Conservation (phyloP, 2,888 invertebrate species). For the Stomorhina lunata region DNA sequence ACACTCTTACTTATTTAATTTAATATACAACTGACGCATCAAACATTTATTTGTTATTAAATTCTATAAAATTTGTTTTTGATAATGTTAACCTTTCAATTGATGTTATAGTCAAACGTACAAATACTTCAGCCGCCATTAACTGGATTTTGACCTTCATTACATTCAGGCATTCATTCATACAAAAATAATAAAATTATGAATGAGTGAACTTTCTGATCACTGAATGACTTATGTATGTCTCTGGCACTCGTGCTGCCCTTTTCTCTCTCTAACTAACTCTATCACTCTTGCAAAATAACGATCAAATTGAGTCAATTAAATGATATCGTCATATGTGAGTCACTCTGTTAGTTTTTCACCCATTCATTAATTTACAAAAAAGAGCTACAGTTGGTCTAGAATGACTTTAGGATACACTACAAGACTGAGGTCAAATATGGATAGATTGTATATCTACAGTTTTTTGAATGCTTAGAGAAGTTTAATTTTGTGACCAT, state of each 20-base stretch:
- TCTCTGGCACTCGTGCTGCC: no score
- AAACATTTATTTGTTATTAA: slow-evolving; percentile 10
- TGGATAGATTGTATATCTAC: no score
- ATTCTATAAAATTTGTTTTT: background rate
- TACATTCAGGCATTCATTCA: slow-evolving; percentile 11
- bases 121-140: slow-evolving; percentile 29
- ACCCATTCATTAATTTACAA: slow-evolving; percentile 3
- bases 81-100: slow-evolving; percentile 62
- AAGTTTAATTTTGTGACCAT: no score
- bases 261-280: no score
- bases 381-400: no score
- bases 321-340: background rate
- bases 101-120: slow-evolving; percentile 59
- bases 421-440: no score
- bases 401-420: no score
- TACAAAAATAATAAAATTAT: slow-evolving; percentile 40
- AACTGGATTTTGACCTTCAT: slow-evolving; percentile 51
- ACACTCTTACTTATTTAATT: background rate
- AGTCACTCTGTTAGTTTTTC: slow-evolving; percentile 11
- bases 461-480: no score
- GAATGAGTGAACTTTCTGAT: slow-evolving; percentile 40
- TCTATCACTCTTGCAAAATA: background rate
- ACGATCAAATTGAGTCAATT: background rate
- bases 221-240: no score
- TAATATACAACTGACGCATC: slow-evolving; percentile 33